Conservation (phyloP, 2,797 vertebrate genomes). For the Brachyrhaphis roseni region DNA sequence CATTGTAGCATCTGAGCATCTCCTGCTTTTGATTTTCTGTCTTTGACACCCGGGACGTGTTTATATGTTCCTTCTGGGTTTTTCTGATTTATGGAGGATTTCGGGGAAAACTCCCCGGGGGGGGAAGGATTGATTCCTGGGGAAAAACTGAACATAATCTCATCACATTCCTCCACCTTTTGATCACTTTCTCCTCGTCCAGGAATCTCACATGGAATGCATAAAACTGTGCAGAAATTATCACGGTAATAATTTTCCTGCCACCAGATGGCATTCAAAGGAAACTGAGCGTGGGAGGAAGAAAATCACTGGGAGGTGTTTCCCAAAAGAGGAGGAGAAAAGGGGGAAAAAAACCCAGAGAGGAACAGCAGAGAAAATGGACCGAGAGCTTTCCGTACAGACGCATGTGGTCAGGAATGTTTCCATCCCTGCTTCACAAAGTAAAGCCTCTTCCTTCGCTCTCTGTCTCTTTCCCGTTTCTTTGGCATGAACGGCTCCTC, state of each 20-base stretch:
- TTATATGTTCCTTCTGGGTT: not conserved
- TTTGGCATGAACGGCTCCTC: constrained; percentile 3
- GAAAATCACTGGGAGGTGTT: constrained; percentile 29
- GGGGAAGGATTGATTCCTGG: not conserved
- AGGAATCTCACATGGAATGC: constrained; percentile 4
- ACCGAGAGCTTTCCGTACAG: constrained; percentile 21
- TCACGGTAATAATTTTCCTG: not conserved
- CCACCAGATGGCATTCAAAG: constrained; percentile 6
- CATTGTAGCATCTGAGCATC: not conserved
- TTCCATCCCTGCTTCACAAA: constrained; percentile 10
- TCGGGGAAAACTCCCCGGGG: not conserved
- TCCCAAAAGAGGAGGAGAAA: constrained; percentile 38
- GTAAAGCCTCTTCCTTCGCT: constrained; percentile 21
- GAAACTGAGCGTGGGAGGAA: not conserved
- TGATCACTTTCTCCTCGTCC: not conserved
- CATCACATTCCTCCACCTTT: constrained; percentile 5
- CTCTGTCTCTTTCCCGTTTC: not conserved
- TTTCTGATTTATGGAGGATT: not conserved
- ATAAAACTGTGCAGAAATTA: constrained; percentile 3
- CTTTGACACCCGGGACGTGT: not conserved
- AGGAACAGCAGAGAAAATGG: constrained; percentile 34
- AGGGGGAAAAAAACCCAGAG: not conserved
- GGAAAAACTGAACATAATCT: not conserved
- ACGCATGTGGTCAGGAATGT: constrained; percentile 21
- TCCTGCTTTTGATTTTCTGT: not conserved